phyloP scores from a whole-genome alignment of 2,113 vertebrate species.

The Cinclus mexicanus region DNA sequence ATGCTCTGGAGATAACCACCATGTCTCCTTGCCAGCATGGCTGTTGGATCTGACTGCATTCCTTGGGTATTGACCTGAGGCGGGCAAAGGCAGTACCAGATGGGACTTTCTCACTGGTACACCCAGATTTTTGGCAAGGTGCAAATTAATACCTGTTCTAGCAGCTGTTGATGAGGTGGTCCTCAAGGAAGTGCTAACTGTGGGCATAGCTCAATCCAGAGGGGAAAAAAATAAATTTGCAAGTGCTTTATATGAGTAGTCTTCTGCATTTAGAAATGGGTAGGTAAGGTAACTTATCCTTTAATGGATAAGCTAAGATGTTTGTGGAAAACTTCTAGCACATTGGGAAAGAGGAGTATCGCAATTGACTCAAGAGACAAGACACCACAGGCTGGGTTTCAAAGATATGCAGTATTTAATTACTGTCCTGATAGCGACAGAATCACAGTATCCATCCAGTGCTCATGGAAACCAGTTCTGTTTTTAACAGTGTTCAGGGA shows the following conservation, averaged over 20 bases:
- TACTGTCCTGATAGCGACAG: constrained; percentile 14
- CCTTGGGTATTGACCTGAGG: neutral
- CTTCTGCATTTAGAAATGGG: neutral
- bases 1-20: neutral
- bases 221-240: neutral
- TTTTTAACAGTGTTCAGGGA: neutral
- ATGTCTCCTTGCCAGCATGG: neutral
- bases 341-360: constrained; percentile 13
- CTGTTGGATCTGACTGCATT: neutral
- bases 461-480: neutral
- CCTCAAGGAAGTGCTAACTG: neutral
- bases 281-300: neutral
- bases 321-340: neutral
- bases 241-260: neutral
- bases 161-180: neutral
- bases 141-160: neutral
- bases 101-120: neutral
- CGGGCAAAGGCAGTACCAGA: neutral
- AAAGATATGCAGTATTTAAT: constrained; percentile 45
- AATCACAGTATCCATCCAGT: constrained; percentile 18
- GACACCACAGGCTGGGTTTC: constrained; percentile 45
- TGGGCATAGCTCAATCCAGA: neutral
- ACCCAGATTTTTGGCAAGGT: neutral
- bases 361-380: constrained; percentile 20
- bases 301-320: neutral